phyloP scores from a whole-genome alignment of 2,888 invertebrate genomes.

The Pyrrhia umbra region DNA sequence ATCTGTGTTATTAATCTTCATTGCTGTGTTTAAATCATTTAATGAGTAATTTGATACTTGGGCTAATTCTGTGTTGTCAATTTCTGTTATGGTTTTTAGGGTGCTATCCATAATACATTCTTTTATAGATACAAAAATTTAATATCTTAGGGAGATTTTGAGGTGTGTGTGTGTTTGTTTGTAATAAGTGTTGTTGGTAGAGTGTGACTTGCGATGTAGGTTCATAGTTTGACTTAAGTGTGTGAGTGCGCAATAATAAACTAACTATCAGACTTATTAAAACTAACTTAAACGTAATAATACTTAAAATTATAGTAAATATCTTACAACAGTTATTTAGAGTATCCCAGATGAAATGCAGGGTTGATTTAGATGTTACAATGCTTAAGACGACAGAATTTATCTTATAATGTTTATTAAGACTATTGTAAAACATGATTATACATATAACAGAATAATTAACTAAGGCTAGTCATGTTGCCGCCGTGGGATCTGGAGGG shows the following conservation, averaged over 20 bases:
- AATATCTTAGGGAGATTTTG: not conserved
- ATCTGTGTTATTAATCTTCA: not conserved
- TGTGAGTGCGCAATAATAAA: too few relatives aligned
- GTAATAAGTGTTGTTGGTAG: too few relatives aligned
- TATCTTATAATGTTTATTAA: not conserved
- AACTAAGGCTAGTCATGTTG: conserved; percentile 12
- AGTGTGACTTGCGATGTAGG: too few relatives aligned
- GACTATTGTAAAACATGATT: not conserved
- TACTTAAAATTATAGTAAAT: too few relatives aligned
- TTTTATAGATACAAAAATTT: too few relatives aligned
- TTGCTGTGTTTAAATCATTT: not conserved
- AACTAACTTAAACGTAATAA: too few relatives aligned
- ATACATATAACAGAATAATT: not conserved
- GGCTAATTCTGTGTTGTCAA: conserved; percentile 3
- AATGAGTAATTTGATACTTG: not conserved
- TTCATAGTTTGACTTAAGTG: too few relatives aligned
- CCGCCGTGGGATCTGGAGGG: too few relatives aligned
- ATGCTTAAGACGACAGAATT: not conserved
- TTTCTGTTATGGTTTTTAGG: not conserved
- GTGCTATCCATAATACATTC: conserved; percentile 9
- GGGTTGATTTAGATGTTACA: too few relatives aligned
- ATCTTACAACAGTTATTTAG: too few relatives aligned
- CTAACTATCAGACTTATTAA: too few relatives aligned
- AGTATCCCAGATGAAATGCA: too few relatives aligned
- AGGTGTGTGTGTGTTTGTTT: not conserved